Conservation (phyloP, 2,797 vertebrate genomes). For the Vireo griseus region DNA sequence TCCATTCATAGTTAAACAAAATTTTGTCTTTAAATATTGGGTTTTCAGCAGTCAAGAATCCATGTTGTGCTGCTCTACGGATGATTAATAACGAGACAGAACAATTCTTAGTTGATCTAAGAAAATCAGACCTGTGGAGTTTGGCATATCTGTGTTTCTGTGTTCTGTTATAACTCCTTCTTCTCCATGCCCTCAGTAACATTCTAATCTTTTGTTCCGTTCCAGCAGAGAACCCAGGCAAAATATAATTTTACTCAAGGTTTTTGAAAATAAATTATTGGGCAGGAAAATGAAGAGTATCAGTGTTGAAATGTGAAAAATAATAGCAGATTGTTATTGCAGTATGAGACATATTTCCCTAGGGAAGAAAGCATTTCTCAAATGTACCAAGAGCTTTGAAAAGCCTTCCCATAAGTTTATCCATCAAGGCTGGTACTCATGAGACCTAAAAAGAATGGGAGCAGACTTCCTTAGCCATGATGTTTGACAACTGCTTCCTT, state of each 20-base stretch:
- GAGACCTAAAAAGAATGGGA: neutral
- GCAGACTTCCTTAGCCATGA: neutral
- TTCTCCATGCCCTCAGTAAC: neutral
- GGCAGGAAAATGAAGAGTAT: neutral
- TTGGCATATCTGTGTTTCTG: neutral
- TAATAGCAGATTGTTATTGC: neutral
- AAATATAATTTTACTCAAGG: neutral
- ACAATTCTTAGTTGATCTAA: neutral
- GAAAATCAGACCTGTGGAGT: neutral
- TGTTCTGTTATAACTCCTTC: neutral
- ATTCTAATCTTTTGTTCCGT: neutral
- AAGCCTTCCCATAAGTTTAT: neutral
- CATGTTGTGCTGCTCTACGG: neutral
- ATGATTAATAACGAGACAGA: neutral
- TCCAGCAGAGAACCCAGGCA: neutral
- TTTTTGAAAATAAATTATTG: neutral
- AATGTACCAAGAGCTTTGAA: neutral
- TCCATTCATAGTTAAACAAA: neutral
- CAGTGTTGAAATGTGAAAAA: neutral
- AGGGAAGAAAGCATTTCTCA: neutral
- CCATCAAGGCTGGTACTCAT: neutral
- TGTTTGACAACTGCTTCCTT: neutral
- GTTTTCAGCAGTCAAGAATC: neutral
- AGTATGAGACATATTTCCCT: neutral
- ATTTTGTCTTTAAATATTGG: accelerated